Base-by-base conservation (phyloP, 2,113 vertebrate species). In the Brachyhypopomus gauderio region DNA sequence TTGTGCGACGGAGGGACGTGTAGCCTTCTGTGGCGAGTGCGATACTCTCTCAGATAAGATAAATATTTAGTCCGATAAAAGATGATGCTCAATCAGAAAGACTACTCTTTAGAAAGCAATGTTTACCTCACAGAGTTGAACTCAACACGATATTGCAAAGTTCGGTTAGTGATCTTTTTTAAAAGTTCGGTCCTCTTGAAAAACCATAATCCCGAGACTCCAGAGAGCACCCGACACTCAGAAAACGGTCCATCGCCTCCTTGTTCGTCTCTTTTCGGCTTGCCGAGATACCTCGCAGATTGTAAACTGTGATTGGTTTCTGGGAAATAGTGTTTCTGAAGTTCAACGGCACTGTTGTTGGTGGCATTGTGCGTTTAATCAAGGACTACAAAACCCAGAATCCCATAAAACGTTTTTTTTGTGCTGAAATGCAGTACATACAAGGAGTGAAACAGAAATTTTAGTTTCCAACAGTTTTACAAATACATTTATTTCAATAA, bases 271-370 rank as follows among this genome's bases (percentile, higher is more conserved):
- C 41, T 77, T 81, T 78, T 83, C 86, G 45, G 69, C 27, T 77
- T 41, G 82, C 90, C 45, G 86, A 88, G 85, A 80, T 72, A 58
- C 30, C 59, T 56, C 23, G 60, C 84, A 6, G 66, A 74, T 56
- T 17, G 19, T 86, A 80, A 84, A 58, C 79, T 87, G 71, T 5
- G 71, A 60, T 66, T 81, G 91, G 80, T 73, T 76, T 87, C 84
- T 89, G 92, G 92, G 90, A 90, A 92, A 91, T 91, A 59, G 79
- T 79, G 91, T 93, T 84, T 86, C 86, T 72, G 45, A 0, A 19
- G 38, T 70, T 25, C 64, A 6, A 8, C 6, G 14, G 14, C 16
- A 23, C 3, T 41, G 55, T 16, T 23, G 38, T 30, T 4, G 63
- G 71, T 63, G 60, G n/a, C 8, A 41, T 64, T 6, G 17, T 5